Base-by-base conservation (phyloP, 2,113 vertebrate species). In the Hypocryptadius cinnamomeus region DNA sequence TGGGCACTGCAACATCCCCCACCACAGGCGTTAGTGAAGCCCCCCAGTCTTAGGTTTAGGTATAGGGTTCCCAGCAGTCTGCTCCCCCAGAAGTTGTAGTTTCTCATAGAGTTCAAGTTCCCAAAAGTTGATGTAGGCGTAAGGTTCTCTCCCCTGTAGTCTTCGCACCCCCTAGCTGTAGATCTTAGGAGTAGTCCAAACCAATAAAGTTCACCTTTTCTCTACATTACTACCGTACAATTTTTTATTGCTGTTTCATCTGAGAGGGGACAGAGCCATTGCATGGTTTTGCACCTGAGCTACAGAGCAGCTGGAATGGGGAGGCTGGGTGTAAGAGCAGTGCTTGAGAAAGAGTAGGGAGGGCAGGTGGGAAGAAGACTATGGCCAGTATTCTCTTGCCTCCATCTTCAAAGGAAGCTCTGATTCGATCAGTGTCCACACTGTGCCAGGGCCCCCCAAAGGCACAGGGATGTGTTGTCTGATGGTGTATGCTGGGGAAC, bases 161-260 rank as follows among this genome's bases (percentile, higher is more conserved):
- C 23, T 54, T 73, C 0, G 0, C 28, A 45, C 11, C 40, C 17
- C 14, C 1, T 40, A 64, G n/a, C 15, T 73, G n/a, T 65, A 56
- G 15, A 19, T 73, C 12, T n/a, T n/a, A 19, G 5, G 15, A 24
- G 28, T 19, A n/a, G 19, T 47, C 8, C 4, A 23, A 21, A 23
- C 6, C 17, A 73, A 39, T n/a, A 56, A 56, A 47, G 19, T 23
- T 54, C 14, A 27, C 7, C 6, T 54, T 47, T 56, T 30, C 10
- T n/a, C 21, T 40, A 2, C 30, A 13, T 9, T 10, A 35, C 10
- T 0, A 1, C 3, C 0, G 0, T 64, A 39, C 35, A 28, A 13
- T 39, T 12, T 39, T 56, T 24, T 6, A 8, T 20, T 65, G 30
- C 22, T 65, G 4, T 40, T 40, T 13, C 35, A 9, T 65, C 12